Evolutionary conservation across 2,888 invertebrate species (phyloP), one percentile per base, ranked within the genome.

Genomic region (Matsumyia berberina): DNA sequence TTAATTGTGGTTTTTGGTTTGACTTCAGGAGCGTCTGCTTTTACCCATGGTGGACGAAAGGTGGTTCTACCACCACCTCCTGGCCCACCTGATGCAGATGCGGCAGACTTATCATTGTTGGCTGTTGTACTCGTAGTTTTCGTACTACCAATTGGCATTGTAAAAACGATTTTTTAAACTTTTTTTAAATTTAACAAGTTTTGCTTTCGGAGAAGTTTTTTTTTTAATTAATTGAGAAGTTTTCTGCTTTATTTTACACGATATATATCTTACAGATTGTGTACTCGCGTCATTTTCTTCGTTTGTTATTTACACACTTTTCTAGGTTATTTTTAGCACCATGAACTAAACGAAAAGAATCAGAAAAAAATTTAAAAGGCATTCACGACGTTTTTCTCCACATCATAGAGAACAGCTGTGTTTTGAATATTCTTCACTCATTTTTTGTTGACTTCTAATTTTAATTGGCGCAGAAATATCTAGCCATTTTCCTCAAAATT

Each of bases 31-130:
- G 87, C 89, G 86, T 90, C 90, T 11, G 90, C 95, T 89, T 94
- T 95, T 55, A 95, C 95, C 94, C 95, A 95, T 73, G 95, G 95
- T 51, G 95, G 95, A 73, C 95, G 93, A 90, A 94, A 95, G 69
- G 94, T 94, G 76, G 94, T 93, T 80, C 95, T 93, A 89, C 93
- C 93, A 72, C 88, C 88, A 85, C 87, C 88, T n/a, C 88, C 89
- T 64, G 89, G 88, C 37, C 87, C 87, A 70, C 88, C 88, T 37
- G 90, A 87, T n/a, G 87, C 88, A 35, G 89, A 85, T 19, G 64
- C 35, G 58, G 64, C 33, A 49, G 79, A 44, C 53, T 85, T 80
- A 69, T 74, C 64, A 66, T 19, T 80, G 17, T 69, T 80, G n/a
- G 82, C 70, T 42, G 72, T 88, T 62, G 77, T n/a, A n/a, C n/a